A percentile compares a stretch with the other conserved stretches of the same genome.
phyloP scores from a whole-genome alignment of 2,888 invertebrate species.

The Disparrhopalites patrizii region DNA sequence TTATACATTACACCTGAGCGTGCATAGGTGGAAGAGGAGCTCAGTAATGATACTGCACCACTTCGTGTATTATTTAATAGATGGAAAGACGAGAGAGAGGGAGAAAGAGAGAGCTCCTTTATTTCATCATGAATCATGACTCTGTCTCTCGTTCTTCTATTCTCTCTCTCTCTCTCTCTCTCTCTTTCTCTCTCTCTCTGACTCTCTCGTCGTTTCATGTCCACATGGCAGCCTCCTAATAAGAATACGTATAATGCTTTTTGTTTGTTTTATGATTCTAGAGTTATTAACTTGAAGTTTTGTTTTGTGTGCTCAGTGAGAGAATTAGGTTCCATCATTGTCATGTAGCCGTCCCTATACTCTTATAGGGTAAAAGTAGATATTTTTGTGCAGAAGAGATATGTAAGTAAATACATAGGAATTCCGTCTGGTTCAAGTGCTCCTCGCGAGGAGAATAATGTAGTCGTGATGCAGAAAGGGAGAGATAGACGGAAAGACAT shows the following conservation, averaged over 20 bases:
- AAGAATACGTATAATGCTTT: not conserved
- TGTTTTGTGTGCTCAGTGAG: constrained; percentile 6
- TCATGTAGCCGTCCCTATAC: not conserved
- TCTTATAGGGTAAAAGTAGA: not conserved
- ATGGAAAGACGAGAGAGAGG: too few relatives aligned
- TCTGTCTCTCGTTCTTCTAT: not conserved
- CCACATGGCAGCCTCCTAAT: not conserved
- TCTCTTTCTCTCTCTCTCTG: too few relatives aligned
- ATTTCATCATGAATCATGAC: constrained; percentile 16
- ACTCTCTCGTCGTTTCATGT: too few relatives aligned
- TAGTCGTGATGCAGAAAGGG: too few relatives aligned
- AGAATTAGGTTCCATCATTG: constrained; percentile 1
- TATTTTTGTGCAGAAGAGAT: not conserved
- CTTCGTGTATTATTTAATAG: not conserved
- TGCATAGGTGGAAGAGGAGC: too few relatives aligned
- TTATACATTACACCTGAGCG: too few relatives aligned
- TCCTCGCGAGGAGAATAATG: too few relatives aligned
- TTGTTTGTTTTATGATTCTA: constrained; percentile 19
- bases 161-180: too few relatives aligned
- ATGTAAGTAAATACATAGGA: not conserved
- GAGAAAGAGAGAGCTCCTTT: constrained; percentile 7
- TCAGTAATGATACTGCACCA: too few relatives aligned
- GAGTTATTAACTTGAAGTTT: constrained; percentile 1
- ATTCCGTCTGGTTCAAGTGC: too few relatives aligned
- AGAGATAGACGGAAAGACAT: too few relatives aligned